Evolutionary conservation across 2,113 vertebrate genomes (phyloP).

Genomic region (Lagenorhynchus albirostris): DNA sequence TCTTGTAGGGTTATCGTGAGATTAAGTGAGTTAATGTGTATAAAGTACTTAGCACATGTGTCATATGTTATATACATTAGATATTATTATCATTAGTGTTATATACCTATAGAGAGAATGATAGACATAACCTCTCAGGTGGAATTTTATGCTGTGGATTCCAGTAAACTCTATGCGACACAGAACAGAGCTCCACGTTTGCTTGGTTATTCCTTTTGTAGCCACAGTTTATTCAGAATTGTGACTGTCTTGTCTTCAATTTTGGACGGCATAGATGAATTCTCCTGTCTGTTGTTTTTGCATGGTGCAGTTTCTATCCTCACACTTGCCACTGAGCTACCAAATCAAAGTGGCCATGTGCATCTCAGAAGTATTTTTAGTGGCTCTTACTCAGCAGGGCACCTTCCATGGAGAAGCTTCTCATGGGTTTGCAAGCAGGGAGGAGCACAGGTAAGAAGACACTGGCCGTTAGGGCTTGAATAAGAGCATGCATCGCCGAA

Average conservation of each 20-base stretch:
- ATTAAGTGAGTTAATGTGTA: background rate
- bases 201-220: background rate
- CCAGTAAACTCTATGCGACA: background rate
- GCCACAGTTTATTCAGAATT: background rate
- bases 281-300: background rate
- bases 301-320: background rate
- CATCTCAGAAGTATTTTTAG: background rate
- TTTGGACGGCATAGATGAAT: background rate
- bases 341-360: background rate
- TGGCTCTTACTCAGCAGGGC: background rate
- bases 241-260: background rate
- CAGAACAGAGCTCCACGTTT: background rate
- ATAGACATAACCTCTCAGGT: background rate
- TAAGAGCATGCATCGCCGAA: background rate
- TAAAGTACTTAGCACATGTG: background rate
- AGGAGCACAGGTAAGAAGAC: background rate
- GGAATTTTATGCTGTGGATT: background rate
- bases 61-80: background rate
- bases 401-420: background rate
- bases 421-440: background rate
- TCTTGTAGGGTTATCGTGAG: background rate
- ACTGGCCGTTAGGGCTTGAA: background rate
- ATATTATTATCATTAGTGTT: background rate
- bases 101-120: background rate
- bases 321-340: background rate